phyloP scores from a whole-genome alignment of 2,797 vertebrate species.

The Amphiprion clarkii region DNA sequence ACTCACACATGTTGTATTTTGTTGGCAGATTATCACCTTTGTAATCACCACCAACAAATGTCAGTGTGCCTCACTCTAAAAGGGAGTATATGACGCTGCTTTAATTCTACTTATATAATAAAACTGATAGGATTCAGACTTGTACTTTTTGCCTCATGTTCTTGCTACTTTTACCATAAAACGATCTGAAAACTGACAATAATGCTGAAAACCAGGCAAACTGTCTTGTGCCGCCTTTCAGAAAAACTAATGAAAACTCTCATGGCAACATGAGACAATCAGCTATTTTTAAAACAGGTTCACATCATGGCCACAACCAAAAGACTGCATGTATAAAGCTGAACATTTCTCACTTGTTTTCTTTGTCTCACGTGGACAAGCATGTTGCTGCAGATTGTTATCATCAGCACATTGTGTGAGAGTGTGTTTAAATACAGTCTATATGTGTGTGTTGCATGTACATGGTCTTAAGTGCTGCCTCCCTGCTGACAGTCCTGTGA shows the following conservation, averaged over 20 bases:
- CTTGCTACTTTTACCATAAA: no score
- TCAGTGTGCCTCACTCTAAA: no score
- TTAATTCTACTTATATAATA: no score
- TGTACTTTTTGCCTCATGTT: no score
- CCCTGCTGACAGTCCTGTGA: conserved; percentile 80
- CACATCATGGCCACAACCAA: conserved; percentile 1
- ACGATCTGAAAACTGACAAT: no score
- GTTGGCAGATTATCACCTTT: no score
- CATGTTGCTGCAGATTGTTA: conserved; percentile 2
- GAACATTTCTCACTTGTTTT: conserved; percentile 9
- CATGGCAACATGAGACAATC: conserved; percentile 3
- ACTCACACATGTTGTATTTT: no score
- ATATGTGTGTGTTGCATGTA: conserved; percentile 6
- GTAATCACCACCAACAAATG: no score
- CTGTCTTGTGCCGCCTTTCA: background rate
- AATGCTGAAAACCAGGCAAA: background rate
- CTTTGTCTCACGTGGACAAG: conserved; percentile 10
- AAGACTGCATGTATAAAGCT: background rate
- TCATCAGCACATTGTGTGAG: conserved; percentile 1
- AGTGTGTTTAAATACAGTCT: background rate
- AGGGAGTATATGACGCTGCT: no score
- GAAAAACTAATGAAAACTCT: conserved; percentile 22
- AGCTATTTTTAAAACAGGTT: conserved; percentile 14
- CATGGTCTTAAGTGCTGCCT: conserved; percentile 42
- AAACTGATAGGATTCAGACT: no score